Percentiles rank a stretch among this genome's conserved stretches.
phyloP scores from a whole-genome alignment of 1,140 invertebrate species.

The Tigriopus japonicus region DNA sequence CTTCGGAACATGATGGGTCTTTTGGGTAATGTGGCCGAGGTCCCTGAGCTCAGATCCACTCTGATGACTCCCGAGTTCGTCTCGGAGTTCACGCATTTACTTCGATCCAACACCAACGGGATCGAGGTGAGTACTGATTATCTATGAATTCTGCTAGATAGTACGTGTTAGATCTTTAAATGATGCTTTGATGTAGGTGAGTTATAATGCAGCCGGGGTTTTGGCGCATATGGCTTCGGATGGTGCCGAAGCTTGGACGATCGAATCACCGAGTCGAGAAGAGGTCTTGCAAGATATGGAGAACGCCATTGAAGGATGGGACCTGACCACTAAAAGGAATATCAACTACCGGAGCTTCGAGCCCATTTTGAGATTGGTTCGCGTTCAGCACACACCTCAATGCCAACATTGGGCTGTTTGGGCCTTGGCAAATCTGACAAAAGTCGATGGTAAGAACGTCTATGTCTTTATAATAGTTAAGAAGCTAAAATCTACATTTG shows the following conservation, averaged over 20 bases:
- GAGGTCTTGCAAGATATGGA: conserved; percentile 54
- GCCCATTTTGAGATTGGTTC: conserved; percentile 62
- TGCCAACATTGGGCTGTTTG: conserved; percentile 94
- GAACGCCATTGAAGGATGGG: conserved; percentile 65
- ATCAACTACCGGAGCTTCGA: conserved; percentile 83
- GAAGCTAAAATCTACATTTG: neutral
- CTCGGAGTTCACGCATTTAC: conserved; percentile 58
- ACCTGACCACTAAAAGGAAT: conserved; percentile 62
- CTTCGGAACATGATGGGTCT: conserved; percentile 90
- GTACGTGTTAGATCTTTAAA: neutral
- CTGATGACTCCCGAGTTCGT: conserved; percentile 72
- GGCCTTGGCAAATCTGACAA: conserved; percentile 87
- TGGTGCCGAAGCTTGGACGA: conserved; percentile 59
- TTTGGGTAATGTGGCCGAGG: conserved; percentile 89
- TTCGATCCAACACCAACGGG: conserved; percentile 68
- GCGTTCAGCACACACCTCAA: conserved; percentile 59
- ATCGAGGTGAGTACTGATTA: conserved; percentile 71
- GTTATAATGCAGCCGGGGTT: conserved; percentile 91
- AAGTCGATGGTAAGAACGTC: conserved; percentile 59
- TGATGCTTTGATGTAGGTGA: conserved; percentile 37
- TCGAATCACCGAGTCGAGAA: conserved; percentile 43
- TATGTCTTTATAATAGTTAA: too few species aligned
- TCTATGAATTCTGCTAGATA: too few species aligned
- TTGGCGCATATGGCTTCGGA: conserved; percentile 86
- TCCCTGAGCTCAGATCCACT: conserved; percentile 52